These are phyloP conservation scores for Machimus rusticus DNA, from an alignment of 2,888 invertebrate species.

Conservation along the genomic window DNA sequence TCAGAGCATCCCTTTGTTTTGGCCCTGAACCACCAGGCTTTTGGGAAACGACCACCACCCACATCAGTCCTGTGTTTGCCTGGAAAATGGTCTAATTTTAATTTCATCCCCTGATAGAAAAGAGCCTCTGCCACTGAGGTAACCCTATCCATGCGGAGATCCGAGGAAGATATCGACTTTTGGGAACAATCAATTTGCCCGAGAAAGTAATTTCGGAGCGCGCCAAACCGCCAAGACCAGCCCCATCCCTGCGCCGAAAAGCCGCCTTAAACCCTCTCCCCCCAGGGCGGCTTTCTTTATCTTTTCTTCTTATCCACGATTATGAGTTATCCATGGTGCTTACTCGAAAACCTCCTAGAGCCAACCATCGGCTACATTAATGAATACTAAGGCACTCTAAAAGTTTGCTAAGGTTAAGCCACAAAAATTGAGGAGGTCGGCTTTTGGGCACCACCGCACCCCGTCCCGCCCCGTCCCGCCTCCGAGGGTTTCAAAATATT, in stretches of 20 bases:
- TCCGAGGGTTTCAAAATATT: conserved; percentile 15
- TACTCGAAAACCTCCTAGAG: conserved; percentile 13
- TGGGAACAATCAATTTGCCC: conserved; percentile 40
- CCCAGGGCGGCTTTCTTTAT: conserved; percentile 9
- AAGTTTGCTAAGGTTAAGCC: conserved; percentile 29
- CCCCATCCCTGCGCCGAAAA: not conserved
- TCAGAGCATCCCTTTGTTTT: not conserved
- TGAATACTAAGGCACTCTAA: conserved; percentile 37
- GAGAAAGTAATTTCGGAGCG: conserved; percentile 33
- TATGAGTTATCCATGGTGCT: conserved; percentile 17
- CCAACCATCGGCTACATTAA: conserved; percentile 34
- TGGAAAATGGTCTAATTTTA: conserved; percentile 6
- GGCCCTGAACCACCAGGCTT: not conserved
- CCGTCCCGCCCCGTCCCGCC: not conserved
- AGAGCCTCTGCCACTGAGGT: not conserved
- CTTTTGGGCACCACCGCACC: not conserved
- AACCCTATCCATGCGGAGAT: not conserved
- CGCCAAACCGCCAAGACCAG: not conserved
- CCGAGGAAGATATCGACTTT: conserved; percentile 9
- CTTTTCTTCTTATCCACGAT: conserved; percentile 22
- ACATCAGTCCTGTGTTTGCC: not conserved
- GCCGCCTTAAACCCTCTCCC: not conserved
- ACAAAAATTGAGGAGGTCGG: conserved; percentile 16
- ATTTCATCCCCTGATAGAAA: conserved; percentile 12
- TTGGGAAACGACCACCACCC: not conserved